Evolutionary conservation across 2,888 invertebrate genomes (phyloP).

Genomic region (Chymomyza amoena): DNA sequence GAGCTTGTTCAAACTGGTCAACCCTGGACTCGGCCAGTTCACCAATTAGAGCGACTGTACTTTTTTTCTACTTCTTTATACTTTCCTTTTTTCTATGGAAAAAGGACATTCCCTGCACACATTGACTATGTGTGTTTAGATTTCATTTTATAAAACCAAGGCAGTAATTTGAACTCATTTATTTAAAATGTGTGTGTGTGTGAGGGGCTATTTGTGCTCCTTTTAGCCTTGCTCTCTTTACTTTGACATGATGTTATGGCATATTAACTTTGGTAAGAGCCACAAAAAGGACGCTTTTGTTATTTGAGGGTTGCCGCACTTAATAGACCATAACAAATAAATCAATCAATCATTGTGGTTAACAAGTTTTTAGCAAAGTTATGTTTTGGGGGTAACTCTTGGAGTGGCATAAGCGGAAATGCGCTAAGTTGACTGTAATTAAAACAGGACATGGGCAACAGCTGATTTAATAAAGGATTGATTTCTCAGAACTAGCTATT

Average conservation of each 20-base stretch:
- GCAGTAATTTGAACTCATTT: slow-evolving; percentile 54
- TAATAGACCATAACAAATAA: slow-evolving; percentile 17
- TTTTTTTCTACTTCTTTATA: not conserved
- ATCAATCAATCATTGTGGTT: slow-evolving; percentile 36
- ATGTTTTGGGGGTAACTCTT: not conserved
- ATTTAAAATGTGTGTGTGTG: not conserved
- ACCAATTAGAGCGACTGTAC: slow-evolving; percentile 54
- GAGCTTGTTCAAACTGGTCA: not conserved
- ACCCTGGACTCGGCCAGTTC: slow-evolving; percentile 22
- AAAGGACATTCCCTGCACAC: not conserved
- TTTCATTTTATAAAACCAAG: slow-evolving; percentile 43
- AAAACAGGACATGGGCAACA: not conserved
- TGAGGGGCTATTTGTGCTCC: slow-evolving; percentile 9
- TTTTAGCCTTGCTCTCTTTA: not conserved
- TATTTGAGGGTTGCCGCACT: not conserved
- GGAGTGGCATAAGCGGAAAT: not conserved
- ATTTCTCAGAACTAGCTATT: too few species aligned
- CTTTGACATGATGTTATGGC: slow-evolving; percentile 40
- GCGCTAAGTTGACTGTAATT: not conserved
- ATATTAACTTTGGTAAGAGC: slow-evolving; percentile 50
- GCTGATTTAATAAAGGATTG: not conserved
- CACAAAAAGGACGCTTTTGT: not conserved
- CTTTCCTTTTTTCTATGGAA: not conserved
- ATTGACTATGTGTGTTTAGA: slow-evolving; percentile 10
- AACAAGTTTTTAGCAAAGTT: not conserved